Conservation (phyloP, 2,888 invertebrate genomes). For the Metallyticus violacea region DNA sequence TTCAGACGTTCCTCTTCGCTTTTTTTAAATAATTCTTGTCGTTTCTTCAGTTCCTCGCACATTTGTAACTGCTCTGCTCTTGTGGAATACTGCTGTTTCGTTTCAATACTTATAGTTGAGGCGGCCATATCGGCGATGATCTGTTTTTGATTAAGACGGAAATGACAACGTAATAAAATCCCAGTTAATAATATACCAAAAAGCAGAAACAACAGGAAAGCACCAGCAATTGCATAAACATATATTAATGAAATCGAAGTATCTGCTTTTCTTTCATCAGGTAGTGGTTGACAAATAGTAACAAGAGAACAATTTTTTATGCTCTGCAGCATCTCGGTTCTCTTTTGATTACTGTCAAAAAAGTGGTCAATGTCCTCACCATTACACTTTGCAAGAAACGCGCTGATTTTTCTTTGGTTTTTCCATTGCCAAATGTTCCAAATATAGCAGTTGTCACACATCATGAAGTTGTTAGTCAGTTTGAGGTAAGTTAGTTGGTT, state of each 20-base stretch:
- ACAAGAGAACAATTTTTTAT: not conserved
- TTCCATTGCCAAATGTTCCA: not conserved
- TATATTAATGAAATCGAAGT: not conserved
- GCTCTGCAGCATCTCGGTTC: not conserved
- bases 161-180: not conserved
- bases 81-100: not conserved
- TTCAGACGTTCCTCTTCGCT: not conserved
- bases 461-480: not conserved
- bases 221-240: not conserved
- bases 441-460: not conserved
- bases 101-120: not conserved
- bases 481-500: not conserved
- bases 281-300: not conserved
- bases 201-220: not conserved
- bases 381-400: not conserved
- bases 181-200: not conserved
- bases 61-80: not conserved
- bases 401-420: not conserved
- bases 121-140: not conserved
- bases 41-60: not conserved
- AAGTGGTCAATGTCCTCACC: not conserved
- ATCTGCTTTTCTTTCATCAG: not conserved
- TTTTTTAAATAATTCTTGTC: not conserved
- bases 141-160: not conserved
- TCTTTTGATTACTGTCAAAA: not conserved